These are phyloP conservation scores for Phenacoccus solenopsis DNA, from an alignment of 1,140 invertebrate species.

Conservation along the genomic window DNA sequence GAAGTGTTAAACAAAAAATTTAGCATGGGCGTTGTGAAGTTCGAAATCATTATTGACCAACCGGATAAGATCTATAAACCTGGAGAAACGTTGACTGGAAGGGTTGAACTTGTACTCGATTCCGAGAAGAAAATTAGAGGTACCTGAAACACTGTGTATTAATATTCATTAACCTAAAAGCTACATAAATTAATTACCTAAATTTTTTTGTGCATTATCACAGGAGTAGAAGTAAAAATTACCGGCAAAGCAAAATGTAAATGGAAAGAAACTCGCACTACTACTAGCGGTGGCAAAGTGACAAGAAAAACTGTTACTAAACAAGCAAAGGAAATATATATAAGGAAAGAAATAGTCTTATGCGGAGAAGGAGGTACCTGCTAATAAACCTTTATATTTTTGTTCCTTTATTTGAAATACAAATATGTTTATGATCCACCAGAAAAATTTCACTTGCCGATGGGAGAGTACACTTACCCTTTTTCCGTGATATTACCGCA, in stretches of 20 bases:
- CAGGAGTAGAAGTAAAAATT: slow-evolving; percentile 52
- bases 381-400: slow-evolving; percentile 18
- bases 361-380: slow-evolving; percentile 25
- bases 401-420: too few species aligned
- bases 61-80: too few species aligned
- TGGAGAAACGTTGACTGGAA: too few species aligned
- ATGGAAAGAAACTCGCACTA: slow-evolving; percentile 46
- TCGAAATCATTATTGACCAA: slow-evolving; percentile 40
- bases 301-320: slow-evolving; percentile 42
- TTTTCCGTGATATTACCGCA: slow-evolving; percentile 54
- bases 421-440: too few species aligned
- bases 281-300: slow-evolving; percentile 42
- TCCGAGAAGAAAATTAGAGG: too few species aligned
- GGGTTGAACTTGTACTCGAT: too few species aligned
- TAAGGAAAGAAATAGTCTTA: slow-evolving; percentile 49
- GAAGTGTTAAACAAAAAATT: too few species aligned
- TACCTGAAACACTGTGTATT: too few species aligned
- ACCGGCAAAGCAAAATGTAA: slow-evolving; percentile 56
- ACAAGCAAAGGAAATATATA: slow-evolving; percentile 53
- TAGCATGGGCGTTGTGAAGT: slow-evolving; percentile 24
- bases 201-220: too few species aligned
- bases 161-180: too few species aligned
- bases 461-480: slow-evolving; percentile 55
- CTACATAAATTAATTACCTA: too few species aligned
- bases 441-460: too few species aligned